Percentiles rank a stretch among this genome's conserved stretches.
These are phyloP conservation scores for Ianthella basta DNA, from an alignment of 37 sponge, comb jelly and placozoan genomes.

Conservation along the genomic window DNA sequence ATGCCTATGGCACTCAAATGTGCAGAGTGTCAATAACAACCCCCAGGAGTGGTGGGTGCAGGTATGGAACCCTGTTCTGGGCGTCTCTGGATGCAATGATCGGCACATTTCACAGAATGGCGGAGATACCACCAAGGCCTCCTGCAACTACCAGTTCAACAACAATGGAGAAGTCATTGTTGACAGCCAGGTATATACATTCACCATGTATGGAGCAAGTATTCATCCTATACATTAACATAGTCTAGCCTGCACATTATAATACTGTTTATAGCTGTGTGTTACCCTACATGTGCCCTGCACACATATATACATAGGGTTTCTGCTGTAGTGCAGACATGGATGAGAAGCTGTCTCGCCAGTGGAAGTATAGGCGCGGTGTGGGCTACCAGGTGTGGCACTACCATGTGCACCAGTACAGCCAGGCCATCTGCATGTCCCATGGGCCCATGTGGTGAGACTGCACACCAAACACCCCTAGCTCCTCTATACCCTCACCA, in stretches of 20 bases:
- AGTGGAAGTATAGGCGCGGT: conserved; percentile 69
- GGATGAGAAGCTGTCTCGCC: conserved; percentile 46
- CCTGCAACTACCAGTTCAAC: conserved; percentile 14
- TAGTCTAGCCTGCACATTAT: too few species aligned
- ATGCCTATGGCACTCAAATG: neutral
- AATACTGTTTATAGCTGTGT: too few species aligned
- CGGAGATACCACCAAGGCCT: conserved; percentile 1
- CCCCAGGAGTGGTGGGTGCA: conserved; percentile 31
- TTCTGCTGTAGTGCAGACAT: conserved; percentile 50
- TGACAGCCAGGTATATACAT: conserved; percentile 7
- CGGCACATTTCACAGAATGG: neutral
- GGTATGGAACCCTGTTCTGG: conserved; percentile 10
- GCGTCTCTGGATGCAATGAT: conserved; percentile 16
- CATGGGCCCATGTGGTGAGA: conserved; percentile 58
- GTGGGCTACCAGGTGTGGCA: conserved; percentile 44
- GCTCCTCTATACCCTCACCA: neutral
- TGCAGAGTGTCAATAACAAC: conserved; percentile 39
- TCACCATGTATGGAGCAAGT: too few species aligned
- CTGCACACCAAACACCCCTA: neutral
- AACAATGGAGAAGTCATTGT: neutral
- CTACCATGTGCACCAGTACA: conserved; percentile 51
- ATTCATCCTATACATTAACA: too few species aligned
- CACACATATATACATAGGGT: conserved; percentile 34
- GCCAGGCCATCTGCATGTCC: conserved; percentile 55
- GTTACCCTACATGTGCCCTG: too few species aligned